A percentile compares a stretch with the other conserved stretches of the same genome.
These are phyloP conservation scores for Drosophila melanogaster DNA, from an alignment of 1,140 invertebrate genomes.

Conservation along the genomic window DNA sequence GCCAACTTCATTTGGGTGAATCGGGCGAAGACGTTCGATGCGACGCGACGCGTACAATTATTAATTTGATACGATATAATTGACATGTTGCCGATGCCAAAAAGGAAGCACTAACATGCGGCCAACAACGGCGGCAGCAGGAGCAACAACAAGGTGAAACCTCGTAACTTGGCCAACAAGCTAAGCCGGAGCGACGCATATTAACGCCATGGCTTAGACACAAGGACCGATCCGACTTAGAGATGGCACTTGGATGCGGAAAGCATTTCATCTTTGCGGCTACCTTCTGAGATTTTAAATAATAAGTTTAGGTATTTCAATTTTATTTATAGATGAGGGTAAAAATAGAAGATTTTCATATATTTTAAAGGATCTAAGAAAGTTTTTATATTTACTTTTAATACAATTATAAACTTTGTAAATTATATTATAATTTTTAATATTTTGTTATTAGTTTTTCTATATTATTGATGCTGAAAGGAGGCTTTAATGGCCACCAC, in stretches of 20 bases:
- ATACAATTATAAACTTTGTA: no score
- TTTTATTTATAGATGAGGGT: no score
- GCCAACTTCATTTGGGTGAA: conserved; percentile 69
- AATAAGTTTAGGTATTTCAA: no score
- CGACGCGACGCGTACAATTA: conserved; percentile 76
- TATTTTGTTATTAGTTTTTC: neutral
- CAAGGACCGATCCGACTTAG: conserved; percentile 30
- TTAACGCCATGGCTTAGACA: conserved; percentile 68
- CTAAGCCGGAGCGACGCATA: conserved; percentile 75
- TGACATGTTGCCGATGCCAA: conserved; percentile 83
- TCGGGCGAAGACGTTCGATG: conserved; percentile 64
- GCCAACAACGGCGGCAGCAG: conserved; percentile 17
- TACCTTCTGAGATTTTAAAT: no score
- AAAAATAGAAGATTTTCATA: no score
- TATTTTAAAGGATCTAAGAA: neutral
- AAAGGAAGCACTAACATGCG: conserved; percentile 77
- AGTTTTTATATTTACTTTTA: neutral
- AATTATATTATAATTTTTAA: no score
- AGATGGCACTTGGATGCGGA: conserved; percentile 24
- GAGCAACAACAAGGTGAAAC: conserved; percentile 34
- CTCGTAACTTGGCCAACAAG: conserved; percentile 55
- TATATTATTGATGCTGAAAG: neutral
- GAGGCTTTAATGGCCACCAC: conserved; percentile 3
- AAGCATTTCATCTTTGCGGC: no score
- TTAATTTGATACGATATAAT: conserved; percentile 84